Evolutionary conservation across 2,113 vertebrate genomes (phyloP).

Genomic region (Podocnemis expansa): DNA sequence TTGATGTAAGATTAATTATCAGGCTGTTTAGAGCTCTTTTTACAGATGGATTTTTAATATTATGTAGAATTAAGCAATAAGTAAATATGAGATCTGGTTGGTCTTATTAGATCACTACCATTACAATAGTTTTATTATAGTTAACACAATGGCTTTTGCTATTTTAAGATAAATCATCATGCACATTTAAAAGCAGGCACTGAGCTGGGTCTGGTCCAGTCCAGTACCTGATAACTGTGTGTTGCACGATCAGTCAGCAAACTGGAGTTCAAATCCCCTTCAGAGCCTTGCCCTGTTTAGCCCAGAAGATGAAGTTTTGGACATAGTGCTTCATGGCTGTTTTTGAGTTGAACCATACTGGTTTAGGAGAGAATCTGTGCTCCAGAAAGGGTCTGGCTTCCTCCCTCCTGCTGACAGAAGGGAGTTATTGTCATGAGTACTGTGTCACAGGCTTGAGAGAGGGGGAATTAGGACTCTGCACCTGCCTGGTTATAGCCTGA

Average conservation of each 20-base stretch:
- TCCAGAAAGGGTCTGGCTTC: neutral
- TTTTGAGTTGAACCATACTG: neutral
- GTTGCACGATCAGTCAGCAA: no score
- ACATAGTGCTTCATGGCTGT: neutral
- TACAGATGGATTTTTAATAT: neutral
- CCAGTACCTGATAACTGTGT: neutral
- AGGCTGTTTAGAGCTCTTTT: neutral
- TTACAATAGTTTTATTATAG: neutral
- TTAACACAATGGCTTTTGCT: neutral
- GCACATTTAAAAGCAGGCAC: neutral
- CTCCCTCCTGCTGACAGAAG: neutral
- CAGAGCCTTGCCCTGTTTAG: neutral
- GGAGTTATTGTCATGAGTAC: neutral
- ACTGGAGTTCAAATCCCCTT: neutral
- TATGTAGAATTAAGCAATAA: neutral
- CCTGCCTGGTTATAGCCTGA: accelerated
- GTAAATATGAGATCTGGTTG: neutral
- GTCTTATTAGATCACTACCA: neutral
- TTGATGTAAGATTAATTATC: neutral
- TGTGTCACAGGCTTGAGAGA: neutral
- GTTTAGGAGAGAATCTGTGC: neutral
- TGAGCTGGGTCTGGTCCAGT: neutral
- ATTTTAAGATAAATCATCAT: neutral
- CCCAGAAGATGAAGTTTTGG: neutral
- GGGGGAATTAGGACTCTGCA: neutral